A percentile compares a stretch with the other conserved stretches of the same genome.
These are phyloP conservation scores for Myotis lucifugus DNA, from an alignment of 2,113 vertebrate species.

Conservation along the genomic window DNA sequence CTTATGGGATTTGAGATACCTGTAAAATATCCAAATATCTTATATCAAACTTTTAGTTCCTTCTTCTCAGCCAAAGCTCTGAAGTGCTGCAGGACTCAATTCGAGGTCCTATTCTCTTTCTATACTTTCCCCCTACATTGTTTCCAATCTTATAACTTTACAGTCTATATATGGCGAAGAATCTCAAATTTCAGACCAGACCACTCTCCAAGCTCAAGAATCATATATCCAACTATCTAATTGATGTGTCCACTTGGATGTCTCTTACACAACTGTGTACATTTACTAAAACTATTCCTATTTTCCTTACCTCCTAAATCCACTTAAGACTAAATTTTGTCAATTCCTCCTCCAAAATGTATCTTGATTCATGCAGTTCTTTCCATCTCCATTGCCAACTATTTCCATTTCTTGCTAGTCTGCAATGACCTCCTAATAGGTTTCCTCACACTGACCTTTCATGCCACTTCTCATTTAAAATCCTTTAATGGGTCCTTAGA, in stretches of 20 bases:
- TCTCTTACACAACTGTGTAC: background rate
- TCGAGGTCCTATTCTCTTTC: background rate
- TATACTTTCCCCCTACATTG: background rate
- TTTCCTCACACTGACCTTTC: background rate
- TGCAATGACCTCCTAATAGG: background rate
- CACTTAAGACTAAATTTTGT: background rate
- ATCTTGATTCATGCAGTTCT: background rate
- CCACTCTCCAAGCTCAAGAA: background rate
- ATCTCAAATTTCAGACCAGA: background rate
- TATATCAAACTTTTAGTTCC: background rate
- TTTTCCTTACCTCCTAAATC: background rate
- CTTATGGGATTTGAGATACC: background rate
- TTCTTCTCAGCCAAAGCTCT: background rate
- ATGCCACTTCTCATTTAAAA: background rate
- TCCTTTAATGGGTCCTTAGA: background rate
- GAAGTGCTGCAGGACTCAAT: background rate
- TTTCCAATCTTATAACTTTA: background rate
- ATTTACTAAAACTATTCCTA: background rate
- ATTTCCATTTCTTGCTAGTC: background rate
- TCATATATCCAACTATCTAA: background rate
- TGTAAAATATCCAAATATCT: background rate
- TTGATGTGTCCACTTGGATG: background rate
- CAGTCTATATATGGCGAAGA: background rate
- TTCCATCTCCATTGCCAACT: background rate
- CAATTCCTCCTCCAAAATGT: background rate